A percentile compares a stretch with the other conserved stretches of the same genome.
These are phyloP conservation scores for Cyclura pinguis DNA, from an alignment of 2,797 vertebrate genomes.

Conservation along the genomic window DNA sequence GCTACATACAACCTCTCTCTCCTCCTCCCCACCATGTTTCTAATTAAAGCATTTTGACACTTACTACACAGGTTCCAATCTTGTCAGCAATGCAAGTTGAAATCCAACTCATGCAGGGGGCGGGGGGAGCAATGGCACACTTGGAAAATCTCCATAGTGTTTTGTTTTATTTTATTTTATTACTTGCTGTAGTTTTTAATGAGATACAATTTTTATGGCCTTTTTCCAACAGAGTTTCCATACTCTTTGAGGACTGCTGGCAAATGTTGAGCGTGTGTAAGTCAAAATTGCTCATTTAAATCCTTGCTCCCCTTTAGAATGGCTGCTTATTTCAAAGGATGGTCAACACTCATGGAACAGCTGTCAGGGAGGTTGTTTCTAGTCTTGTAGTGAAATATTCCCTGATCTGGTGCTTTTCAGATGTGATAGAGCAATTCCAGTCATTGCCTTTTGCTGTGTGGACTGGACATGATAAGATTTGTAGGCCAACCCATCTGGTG, in stretches of 20 bases:
- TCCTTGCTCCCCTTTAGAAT: slow-evolving; percentile 34
- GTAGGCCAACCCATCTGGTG: background rate
- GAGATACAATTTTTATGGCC: slow-evolving; percentile 39
- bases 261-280: slow-evolving; percentile 54
- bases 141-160: background rate
- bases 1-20: slow-evolving; percentile 51
- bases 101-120: slow-evolving; percentile 39
- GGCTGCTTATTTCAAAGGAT: slow-evolving; percentile 22
- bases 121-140: fast-evolving
- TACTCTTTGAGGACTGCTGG: slow-evolving; percentile 26
- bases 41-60: slow-evolving; percentile 65
- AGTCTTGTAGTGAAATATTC: background rate
- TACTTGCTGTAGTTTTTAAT: slow-evolving; percentile 49
- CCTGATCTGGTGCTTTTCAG: background rate
- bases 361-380: background rate
- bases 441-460: too few relatives aligned
- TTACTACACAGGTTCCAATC: slow-evolving; percentile 69
- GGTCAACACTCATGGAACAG: background rate
- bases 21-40: slow-evolving; percentile 40
- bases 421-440: background rate
- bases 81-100: slow-evolving; percentile 61
- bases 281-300: slow-evolving; percentile 52
- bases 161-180: slow-evolving; percentile 35
- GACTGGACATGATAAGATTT: background rate
- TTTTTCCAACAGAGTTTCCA: slow-evolving; percentile 47